These are phyloP conservation scores for Nothura maculosa DNA, from an alignment of 2,797 vertebrate genomes.

Conservation along the genomic window DNA sequence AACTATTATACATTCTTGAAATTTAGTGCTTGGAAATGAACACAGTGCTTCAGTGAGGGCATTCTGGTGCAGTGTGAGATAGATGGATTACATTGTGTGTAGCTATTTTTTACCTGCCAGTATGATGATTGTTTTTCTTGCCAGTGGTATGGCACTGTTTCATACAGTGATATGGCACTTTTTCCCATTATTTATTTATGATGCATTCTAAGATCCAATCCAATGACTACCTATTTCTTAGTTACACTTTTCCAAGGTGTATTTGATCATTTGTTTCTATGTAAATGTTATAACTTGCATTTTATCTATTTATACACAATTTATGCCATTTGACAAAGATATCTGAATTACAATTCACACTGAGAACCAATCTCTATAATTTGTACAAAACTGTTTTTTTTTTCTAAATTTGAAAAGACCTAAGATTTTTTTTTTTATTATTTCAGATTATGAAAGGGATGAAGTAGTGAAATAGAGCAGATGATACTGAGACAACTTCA, in stretches of 20 bases:
- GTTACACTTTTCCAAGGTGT: background rate
- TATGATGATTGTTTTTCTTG: background rate
- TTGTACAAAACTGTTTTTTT: background rate
- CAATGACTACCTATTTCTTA: background rate
- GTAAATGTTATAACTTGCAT: background rate
- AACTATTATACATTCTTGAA: background rate
- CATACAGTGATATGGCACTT: background rate
- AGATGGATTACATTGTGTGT: background rate
- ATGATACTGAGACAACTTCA: background rate
- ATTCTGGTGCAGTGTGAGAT: background rate
- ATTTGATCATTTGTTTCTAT: background rate
- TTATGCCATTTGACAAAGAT: background rate
- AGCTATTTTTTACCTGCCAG: background rate
- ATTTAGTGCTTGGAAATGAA: background rate
- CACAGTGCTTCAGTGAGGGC: background rate
- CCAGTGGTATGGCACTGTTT: background rate
- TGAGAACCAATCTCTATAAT: background rate
- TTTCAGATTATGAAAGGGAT: background rate
- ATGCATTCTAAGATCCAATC: background rate
- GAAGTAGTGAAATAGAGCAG: background rate
- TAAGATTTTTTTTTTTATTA: background rate
- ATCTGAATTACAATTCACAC: background rate
- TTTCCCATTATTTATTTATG: background rate
- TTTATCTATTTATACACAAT: background rate
- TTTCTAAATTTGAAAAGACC: background rate